Conservation (phyloP, 2,797 vertebrate species). For the Spatula clypeata region DNA sequence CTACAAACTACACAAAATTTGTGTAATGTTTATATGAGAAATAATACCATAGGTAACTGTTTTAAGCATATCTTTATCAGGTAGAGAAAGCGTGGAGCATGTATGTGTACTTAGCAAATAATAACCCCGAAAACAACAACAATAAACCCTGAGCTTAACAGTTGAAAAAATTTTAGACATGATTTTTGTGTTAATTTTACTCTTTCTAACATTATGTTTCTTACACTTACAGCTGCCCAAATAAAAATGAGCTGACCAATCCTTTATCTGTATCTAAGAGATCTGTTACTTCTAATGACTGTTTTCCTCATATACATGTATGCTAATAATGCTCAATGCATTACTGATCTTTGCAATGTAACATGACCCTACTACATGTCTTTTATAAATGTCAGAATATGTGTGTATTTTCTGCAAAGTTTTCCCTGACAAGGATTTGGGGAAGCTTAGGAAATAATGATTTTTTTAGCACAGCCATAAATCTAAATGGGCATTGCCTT, state of each 20-base stretch:
- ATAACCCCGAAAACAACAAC: neutral
- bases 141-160: neutral
- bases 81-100: neutral
- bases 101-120: neutral
- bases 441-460: neutral
- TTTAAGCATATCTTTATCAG: neutral
- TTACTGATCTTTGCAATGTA: neutral
- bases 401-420: neutral
- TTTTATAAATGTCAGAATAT: neutral
- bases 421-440: neutral
- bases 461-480: neutral
- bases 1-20: neutral
- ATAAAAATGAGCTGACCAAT: neutral
- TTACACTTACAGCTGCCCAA: neutral
- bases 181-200: neutral
- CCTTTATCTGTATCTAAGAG: neutral
- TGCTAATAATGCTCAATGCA: neutral
- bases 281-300: neutral
- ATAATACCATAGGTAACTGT: neutral
- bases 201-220: neutral
- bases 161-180: neutral
- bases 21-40: neutral
- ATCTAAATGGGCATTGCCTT: neutral
- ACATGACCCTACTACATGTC: neutral
- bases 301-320: neutral